These are phyloP conservation scores for Gonocerus acuteangulatus DNA, from an alignment of 2,888 invertebrate genomes.

Conservation along the genomic window DNA sequence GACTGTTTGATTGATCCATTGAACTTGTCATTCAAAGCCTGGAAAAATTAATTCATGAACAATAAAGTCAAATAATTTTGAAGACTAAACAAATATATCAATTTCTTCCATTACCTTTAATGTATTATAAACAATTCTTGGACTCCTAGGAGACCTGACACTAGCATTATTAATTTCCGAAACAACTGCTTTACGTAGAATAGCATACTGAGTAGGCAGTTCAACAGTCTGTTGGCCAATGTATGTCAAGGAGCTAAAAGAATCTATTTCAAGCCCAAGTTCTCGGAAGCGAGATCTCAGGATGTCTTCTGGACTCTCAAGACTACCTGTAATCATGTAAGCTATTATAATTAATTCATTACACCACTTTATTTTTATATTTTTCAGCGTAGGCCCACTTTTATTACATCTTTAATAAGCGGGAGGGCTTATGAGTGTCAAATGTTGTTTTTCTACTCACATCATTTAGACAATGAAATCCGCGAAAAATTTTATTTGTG, in stretches of 20 bases:
- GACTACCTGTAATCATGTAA: conserved; percentile 44
- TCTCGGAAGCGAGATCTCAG: conserved; percentile 55
- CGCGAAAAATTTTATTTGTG: too few species aligned
- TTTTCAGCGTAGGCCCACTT: not conserved
- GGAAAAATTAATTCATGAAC: conserved; percentile 31
- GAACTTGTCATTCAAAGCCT: conserved; percentile 66
- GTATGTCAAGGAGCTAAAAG: conserved; percentile 64
- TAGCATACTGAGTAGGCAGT: conserved; percentile 53
- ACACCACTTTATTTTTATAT: not conserved
- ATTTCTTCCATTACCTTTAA: conserved; percentile 50
- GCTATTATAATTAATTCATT: not conserved
- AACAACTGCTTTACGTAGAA: conserved; percentile 51
- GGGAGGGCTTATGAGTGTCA: too few species aligned
- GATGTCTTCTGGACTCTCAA: conserved; percentile 56
- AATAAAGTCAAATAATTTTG: not conserved
- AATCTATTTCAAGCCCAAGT: conserved; percentile 56
- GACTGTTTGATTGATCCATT: conserved; percentile 56
- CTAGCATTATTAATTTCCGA: conserved; percentile 59
- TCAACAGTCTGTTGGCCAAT: conserved; percentile 53
- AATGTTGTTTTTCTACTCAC: too few species aligned
- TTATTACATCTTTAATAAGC: too few species aligned
- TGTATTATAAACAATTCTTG: conserved; percentile 58
- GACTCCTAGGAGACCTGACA: conserved; percentile 61
- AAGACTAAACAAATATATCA: not conserved
- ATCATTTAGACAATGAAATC: too few species aligned